A percentile compares a stretch with the other conserved stretches of the same genome.
These are phyloP conservation scores for Propithecus deckenii DNA, from an alignment of 2,797 vertebrate species.

Conservation along the genomic window DNA sequence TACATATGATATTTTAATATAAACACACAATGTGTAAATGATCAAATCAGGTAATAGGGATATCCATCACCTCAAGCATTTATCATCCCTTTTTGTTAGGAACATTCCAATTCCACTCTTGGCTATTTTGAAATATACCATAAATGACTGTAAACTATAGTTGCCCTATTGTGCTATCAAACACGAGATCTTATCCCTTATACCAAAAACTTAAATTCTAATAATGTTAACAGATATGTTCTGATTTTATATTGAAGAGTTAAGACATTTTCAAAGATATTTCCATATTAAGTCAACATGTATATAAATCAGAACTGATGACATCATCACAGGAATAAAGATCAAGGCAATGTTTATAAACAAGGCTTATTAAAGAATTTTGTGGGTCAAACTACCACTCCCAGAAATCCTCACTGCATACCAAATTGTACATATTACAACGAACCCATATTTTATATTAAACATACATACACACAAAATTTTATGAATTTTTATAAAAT, in stretches of 20 bases:
- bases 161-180: background rate
- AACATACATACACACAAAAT: background rate
- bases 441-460: background rate
- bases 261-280: slow-evolving; percentile 8
- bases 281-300: slow-evolving; percentile 14
- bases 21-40: background rate
- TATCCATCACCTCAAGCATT: background rate
- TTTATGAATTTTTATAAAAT: slow-evolving; percentile 42
- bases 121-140: background rate
- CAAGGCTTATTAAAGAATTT: slow-evolving; percentile 25
- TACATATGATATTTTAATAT: background rate
- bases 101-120: background rate
- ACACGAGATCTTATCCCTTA: background rate
- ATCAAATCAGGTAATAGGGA: background rate
- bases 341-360: background rate
- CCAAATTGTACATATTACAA: background rate
- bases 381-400: background rate
- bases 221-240: background rate
- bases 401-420: background rate
- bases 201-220: background rate
- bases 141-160: background rate
- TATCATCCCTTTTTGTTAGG: background rate
- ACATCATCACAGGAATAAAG: background rate
- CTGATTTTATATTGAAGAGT: slow-evolving; percentile 7
- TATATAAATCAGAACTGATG: background rate